Evolutionary conservation across 2,797 vertebrate species (phyloP).

Genomic region (Pyrocephalus nanus): DNA sequence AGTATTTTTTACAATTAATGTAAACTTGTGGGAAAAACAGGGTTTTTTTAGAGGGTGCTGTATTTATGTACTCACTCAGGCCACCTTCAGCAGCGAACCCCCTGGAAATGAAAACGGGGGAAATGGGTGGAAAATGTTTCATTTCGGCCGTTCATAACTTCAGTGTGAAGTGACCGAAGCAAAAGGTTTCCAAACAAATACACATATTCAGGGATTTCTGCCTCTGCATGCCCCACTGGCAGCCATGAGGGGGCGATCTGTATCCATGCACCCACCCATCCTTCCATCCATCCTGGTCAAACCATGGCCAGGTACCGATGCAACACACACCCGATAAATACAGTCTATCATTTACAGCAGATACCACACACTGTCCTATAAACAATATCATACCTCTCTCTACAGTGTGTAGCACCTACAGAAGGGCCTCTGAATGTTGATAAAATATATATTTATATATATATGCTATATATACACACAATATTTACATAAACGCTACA

Average conservation of each 20-base stretch:
- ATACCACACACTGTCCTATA: fast-evolving
- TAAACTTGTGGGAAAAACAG: background rate
- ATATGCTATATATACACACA: background rate
- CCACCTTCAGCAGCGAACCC: background rate
- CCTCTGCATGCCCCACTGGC: background rate
- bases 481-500: background rate
- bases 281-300: background rate
- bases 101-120: background rate
- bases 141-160: background rate
- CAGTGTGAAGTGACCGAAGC: background rate
- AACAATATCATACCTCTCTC: fast-evolving
- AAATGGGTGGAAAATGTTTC: background rate
- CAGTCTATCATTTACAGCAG: fast-evolving
- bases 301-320: background rate
- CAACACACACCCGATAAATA: background rate
- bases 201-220: background rate
- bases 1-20: background rate
- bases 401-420: fast-evolving
- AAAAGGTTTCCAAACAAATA: background rate
- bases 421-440: background rate
- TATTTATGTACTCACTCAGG: background rate
- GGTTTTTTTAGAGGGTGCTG: background rate
- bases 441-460: background rate
- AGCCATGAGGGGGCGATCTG: background rate
- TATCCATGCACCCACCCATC: background rate